phyloP scores from a whole-genome alignment of 92 coral and sea anemone genomes.

The Parazoanthus darwini region DNA sequence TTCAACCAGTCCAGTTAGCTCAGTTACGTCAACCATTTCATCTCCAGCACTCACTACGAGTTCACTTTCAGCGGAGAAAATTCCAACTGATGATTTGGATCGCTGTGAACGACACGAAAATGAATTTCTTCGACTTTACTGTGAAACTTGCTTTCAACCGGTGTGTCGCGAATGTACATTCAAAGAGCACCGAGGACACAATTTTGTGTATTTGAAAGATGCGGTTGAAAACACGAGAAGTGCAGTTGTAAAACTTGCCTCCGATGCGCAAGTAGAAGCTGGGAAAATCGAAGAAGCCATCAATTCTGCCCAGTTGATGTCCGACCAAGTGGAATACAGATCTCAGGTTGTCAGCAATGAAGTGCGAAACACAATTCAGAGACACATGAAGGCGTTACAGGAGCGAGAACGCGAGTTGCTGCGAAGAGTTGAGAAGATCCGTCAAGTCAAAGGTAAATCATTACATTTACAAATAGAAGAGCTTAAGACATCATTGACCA shows the following conservation, averaged over 20 bases:
- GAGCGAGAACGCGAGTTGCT: constrained; percentile 94
- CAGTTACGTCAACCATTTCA: constrained; percentile 47
- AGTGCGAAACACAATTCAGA: constrained; percentile 83
- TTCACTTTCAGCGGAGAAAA: constrained; percentile 55
- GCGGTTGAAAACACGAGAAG: constrained; percentile 82
- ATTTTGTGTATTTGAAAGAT: constrained; percentile 88
- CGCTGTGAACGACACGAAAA: constrained; percentile 87
- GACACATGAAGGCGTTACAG: constrained; percentile 92
- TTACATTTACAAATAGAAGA: constrained; percentile 92
- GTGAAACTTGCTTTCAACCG: constrained; percentile 92
- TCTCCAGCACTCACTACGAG: constrained; percentile 53
- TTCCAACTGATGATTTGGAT: constrained; percentile 58
- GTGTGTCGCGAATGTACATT: constrained; percentile 92
- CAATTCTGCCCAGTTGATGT: constrained; percentile 66
- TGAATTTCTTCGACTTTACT: constrained; percentile 86
- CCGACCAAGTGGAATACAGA: constrained; percentile 85
- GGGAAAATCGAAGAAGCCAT: constrained; percentile 84
- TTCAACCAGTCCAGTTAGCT: constrained; percentile 44
- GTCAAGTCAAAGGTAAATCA: constrained; percentile 98
- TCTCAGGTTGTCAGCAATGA: constrained; percentile 85
- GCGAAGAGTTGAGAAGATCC: constrained; percentile 98
- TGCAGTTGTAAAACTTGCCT: constrained; percentile 78
- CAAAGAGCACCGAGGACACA: constrained; percentile 89
- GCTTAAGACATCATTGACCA: constrained; percentile 74
- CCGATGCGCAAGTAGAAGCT: constrained; percentile 83